Evolutionary conservation across 2,888 invertebrate genomes (phyloP).

Genomic region (Melitaea athalia): DNA sequence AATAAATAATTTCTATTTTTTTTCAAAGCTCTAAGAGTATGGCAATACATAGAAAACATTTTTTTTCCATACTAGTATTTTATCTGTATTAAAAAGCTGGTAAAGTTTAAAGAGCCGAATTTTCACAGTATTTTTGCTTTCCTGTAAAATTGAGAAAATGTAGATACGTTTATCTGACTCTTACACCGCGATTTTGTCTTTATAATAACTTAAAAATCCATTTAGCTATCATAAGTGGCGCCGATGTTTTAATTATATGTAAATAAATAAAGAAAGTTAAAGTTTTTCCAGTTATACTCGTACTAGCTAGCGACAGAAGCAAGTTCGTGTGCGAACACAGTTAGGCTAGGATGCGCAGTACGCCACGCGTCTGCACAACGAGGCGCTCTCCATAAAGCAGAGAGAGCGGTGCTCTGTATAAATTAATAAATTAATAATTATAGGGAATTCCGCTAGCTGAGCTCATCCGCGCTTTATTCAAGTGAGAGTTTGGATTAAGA

Average conservation of each 20-base stretch:
- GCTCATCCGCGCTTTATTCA: conserved; percentile 29
- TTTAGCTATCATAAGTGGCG: no score
- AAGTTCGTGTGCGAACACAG: conserved; percentile 31
- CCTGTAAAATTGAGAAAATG: no score
- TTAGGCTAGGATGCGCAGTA: conserved; percentile 51
- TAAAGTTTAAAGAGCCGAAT: no score
- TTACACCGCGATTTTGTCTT: no score
- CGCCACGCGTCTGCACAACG: conserved; percentile 57
- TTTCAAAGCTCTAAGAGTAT: no score
- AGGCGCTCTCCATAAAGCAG: conserved; percentile 71
- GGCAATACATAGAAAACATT: no score
- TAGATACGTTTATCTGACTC: no score
- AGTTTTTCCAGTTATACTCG: not conserved
- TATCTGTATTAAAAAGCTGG: no score
- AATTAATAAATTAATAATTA: conserved; percentile 82
- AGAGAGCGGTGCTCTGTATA: conserved; percentile 74
- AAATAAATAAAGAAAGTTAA: not conserved
- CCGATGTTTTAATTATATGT: not conserved
- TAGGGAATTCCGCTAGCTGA: conserved; percentile 74
- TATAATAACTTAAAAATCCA: no score
- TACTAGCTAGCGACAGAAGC: not conserved
- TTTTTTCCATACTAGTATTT: no score
- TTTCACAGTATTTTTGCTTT: no score
- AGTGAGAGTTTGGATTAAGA: conserved; percentile 36
- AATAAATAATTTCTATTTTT: no score